phyloP scores from a whole-genome alignment of 1,140 invertebrate genomes.

The Caerostris extrusa region DNA sequence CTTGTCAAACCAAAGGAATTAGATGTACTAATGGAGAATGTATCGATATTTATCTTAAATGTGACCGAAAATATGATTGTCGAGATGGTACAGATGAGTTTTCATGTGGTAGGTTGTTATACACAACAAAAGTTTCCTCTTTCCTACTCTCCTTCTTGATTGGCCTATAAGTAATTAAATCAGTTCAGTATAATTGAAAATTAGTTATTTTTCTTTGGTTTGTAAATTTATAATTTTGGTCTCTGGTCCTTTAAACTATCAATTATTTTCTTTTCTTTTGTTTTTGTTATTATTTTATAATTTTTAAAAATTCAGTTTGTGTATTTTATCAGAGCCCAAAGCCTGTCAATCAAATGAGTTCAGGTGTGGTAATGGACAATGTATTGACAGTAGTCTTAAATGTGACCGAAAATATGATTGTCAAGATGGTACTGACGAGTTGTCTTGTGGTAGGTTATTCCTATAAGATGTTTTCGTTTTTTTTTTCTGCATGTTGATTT shows the following conservation, averaged over 20 bases:
- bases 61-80: conserved; percentile 80
- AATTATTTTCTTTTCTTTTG: background rate
- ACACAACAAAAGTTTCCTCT: no score
- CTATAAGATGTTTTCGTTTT: no score
- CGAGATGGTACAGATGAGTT: conserved; percentile 82
- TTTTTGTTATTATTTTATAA: background rate
- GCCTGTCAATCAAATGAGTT: conserved; percentile 80
- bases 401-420: conserved; percentile 85
- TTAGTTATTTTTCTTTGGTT: no score
- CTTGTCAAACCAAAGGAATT: conserved; percentile 80
- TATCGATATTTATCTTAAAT: conserved; percentile 79
- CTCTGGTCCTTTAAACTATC: background rate
- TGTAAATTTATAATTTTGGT: no score
- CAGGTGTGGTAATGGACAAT: conserved; percentile 82
- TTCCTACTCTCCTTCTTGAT: no score
- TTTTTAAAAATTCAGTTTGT: background rate
- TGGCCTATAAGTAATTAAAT: no score
- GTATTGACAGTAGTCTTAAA: conserved; percentile 79
- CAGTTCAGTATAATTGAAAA: no score
- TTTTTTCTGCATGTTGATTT: no score
- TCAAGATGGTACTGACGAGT: conserved; percentile 82
- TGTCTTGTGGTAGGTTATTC: conserved; percentile 81
- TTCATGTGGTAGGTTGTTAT: conserved; percentile 82
- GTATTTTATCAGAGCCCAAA: conserved; percentile 19
- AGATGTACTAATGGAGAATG: conserved; percentile 81